Base-by-base conservation (phyloP, 1,140 invertebrate species). In the Philotrypesis tridentata region DNA sequence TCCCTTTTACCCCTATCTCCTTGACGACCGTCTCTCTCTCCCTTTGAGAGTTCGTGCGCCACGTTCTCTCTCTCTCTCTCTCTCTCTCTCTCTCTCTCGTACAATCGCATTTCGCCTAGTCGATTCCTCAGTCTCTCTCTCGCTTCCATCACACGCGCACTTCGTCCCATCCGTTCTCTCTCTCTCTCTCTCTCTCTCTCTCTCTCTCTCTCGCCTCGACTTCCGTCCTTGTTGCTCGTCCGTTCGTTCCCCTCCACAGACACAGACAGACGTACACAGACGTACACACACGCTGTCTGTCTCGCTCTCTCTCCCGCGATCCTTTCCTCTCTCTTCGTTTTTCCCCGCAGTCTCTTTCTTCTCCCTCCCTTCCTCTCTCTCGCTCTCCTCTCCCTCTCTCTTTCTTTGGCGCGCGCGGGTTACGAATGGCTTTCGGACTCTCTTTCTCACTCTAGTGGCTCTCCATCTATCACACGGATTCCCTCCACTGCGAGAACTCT, bases 401-500 rank as follows among this genome's bases (percentile, higher is more conserved):
- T 71, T 79, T 81, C 84, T 83, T 55, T 70, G 84, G 79, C 74
- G 82, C 85, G 81, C 85, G 82, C 83, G 21, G 25, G 25, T 29
- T 37, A 68, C 63, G 21, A 25, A 79, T 65, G 71, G 71, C 71
- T 80, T 67, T 74, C 70, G 79, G 71, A 74, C 79, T 79, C 78
- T 79, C 78, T 79, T 79, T 79, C 78, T 79, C 78, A 48, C 79
- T 61, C 55, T 80, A 80, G 71, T 75, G 72, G 40, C 72, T 81
- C 79, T 81, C 79, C 79, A 81, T 81, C 79, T 75, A 81, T 81
- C 79, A 81, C 71, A 67, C 79, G 63, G 63, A 81, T 81, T 80
- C 79, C 43, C 79, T 70, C 61, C 12, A 87, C 87, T 87, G 89
- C 88, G 88, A 89, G 88, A 89, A 88, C 55, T 40, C 27, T 65